Base-by-base conservation (phyloP, 2,888 invertebrate species). In the Thumatha senex region DNA sequence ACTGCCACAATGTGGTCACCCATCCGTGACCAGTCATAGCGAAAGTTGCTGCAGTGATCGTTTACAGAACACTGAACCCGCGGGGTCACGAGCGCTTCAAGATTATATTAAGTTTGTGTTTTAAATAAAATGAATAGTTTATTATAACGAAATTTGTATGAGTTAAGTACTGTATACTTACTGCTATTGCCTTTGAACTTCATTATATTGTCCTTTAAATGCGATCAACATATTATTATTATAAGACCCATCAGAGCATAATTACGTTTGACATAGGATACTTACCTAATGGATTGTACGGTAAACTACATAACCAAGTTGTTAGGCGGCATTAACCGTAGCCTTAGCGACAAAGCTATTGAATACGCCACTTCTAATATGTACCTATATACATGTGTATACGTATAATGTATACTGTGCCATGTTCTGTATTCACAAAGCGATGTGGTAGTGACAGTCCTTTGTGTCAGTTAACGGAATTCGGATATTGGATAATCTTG, bases 401-500 rank as follows among this genome's bases (percentile, higher is more conserved):
- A 64, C 18, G 5, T 24, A 5, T 24, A 24, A 2, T 24, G 18
- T 24, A 24, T 24, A 24, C 18, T 24, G 3, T 24, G 18, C 49
- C 61, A 57, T 67, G 67, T 69, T 63, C 63, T 72, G 66, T 71
- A 72, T 67, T 68, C 76, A 77, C 76, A 82, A 82, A 81, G 81
- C 78, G 78, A 70, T 62, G 64, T 81, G 82, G 70, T 66, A 72
- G 64, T 80, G 85, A 82, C 84, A 83, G 77, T 76, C 83, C 88
- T 87, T 88, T 88, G 87, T 87, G 80, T 70, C 72, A 75, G 79
- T 75, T 76, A 82, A 76, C 81, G 80, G 81, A 82, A 85, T 86
- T 86, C 80, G 84, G 84, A 85, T 89, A 86, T 87, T 84, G 84
- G 84, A 82, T 86, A 78, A 81, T 81, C 78, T 78, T 76, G 74